Percentiles rank a stretch among this genome's conserved stretches.
These are phyloP conservation scores for Listronotus bonariensis DNA, from an alignment of 1,140 invertebrate species.

Conservation along the genomic window DNA sequence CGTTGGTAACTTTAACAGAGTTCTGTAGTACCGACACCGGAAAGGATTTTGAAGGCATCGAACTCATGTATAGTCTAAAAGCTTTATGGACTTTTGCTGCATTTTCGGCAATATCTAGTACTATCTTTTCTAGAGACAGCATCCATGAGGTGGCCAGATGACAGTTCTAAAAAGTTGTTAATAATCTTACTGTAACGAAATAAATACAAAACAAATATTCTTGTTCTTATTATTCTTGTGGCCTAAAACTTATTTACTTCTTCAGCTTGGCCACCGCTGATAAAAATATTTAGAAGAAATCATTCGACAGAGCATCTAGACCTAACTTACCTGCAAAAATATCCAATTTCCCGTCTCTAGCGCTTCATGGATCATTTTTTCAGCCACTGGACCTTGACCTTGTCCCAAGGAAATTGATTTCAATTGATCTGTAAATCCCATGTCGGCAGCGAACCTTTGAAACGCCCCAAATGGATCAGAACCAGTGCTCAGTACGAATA, in stretches of 20 bases:
- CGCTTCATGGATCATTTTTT: conserved; percentile 77
- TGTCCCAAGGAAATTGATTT: conserved; percentile 88
- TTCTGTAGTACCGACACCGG: conserved; percentile 90
- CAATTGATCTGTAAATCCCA: conserved; percentile 74
- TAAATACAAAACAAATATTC: no score
- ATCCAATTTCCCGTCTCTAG: conserved; percentile 78
- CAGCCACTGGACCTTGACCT: conserved; percentile 84
- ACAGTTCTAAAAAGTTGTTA: conserved; percentile 75
- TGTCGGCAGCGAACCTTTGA: conserved; percentile 78
- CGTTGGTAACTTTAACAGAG: conserved; percentile 91
- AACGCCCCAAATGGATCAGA: conserved; percentile 87
- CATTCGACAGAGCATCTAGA: neutral
- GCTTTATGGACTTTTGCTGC: conserved; percentile 65
- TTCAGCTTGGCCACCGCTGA: no score
- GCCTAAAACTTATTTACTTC: no score
- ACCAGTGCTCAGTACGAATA: conserved; percentile 90
- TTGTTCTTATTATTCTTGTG: no score
- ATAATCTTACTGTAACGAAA: no score
- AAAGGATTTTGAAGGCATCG: conserved; percentile 83
- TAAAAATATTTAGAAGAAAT: no score
- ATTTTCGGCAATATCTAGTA: conserved; percentile 70
- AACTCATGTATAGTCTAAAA: conserved; percentile 86
- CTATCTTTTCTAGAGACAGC: conserved; percentile 72
- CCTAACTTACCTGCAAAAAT: conserved; percentile 67
- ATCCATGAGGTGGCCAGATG: conserved; percentile 93